Evolutionary conservation across 2,888 invertebrate genomes (phyloP).

Genomic region (Ellobium chinense): DNA sequence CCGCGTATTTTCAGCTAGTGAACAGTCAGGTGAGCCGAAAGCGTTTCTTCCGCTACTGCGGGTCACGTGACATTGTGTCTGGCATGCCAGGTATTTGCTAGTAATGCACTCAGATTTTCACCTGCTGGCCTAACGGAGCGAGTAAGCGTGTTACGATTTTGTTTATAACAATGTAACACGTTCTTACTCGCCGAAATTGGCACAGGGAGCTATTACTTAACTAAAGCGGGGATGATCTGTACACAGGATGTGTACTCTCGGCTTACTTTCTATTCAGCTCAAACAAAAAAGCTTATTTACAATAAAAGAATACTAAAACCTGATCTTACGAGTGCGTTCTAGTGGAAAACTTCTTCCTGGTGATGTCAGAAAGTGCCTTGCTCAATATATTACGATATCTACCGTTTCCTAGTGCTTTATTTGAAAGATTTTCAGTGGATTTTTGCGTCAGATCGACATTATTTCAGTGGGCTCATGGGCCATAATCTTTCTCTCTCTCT

Average conservation of each 20-base stretch:
- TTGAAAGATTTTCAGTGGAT: too few species aligned
- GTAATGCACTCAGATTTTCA: background rate
- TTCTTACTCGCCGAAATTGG: background rate
- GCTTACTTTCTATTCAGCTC: too few species aligned
- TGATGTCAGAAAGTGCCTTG: too few species aligned
- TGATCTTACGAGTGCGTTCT: too few species aligned
- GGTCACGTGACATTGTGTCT: constrained; percentile 37
- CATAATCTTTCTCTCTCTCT: background rate
- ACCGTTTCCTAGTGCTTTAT: too few species aligned
- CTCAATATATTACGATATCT: too few species aligned
- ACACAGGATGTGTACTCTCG: background rate
- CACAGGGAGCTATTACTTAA: background rate
- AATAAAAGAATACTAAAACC: too few species aligned
- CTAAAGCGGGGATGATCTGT: background rate
- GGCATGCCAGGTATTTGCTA: constrained; percentile 43
- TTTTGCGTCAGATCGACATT: too few species aligned
- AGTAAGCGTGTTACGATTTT: background rate
- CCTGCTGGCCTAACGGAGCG: constrained; percentile 10
- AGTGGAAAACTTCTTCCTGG: too few species aligned
- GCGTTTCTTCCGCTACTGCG: constrained; percentile 21
- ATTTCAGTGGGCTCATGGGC: too few species aligned
- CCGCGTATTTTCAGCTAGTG: background rate
- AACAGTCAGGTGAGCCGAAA: constrained; percentile 21
- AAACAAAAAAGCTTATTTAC: too few species aligned
- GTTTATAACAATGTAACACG: constrained; percentile 10